phyloP scores from a whole-genome alignment of 2,113 vertebrate species.

The Pundamilia nyererei region DNA sequence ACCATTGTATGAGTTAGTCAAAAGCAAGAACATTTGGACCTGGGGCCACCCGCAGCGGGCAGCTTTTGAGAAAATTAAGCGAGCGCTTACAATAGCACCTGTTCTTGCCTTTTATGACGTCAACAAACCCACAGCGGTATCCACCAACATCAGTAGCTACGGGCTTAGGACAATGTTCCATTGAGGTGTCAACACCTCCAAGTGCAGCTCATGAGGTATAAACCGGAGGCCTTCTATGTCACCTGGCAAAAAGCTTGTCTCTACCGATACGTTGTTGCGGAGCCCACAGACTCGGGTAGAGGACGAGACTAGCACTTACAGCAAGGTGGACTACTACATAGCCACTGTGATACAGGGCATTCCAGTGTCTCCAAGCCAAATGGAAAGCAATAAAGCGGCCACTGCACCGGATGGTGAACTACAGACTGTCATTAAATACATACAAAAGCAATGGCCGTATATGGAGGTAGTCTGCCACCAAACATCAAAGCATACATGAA shows the following conservation, averaged over 20 bases:
- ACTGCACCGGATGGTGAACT: background rate
- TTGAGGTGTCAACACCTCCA: background rate
- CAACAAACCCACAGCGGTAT: background rate
- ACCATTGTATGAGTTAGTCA: background rate
- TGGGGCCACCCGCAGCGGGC: too few species aligned
- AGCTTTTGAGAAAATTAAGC: background rate
- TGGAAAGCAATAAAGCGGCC: background rate
- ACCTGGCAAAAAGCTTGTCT: background rate
- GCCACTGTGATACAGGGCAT: background rate
- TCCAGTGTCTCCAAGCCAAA: background rate
- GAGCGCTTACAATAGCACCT: background rate
- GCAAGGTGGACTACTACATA: background rate
- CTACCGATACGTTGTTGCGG: rapidly evolving
- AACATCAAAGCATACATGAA: background rate
- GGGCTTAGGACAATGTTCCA: background rate
- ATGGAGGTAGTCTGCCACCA: background rate
- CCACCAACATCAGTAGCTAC: background rate
- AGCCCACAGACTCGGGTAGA: background rate
- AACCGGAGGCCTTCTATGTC: background rate
- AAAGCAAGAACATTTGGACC: background rate
- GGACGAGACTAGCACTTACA: background rate
- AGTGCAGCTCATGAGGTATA: background rate
- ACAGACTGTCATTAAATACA: background rate
- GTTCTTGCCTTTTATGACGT: background rate
- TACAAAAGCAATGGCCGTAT: rapidly evolving